phyloP scores from a whole-genome alignment of 1,140 invertebrate genomes.

The Orius laevigatus region DNA sequence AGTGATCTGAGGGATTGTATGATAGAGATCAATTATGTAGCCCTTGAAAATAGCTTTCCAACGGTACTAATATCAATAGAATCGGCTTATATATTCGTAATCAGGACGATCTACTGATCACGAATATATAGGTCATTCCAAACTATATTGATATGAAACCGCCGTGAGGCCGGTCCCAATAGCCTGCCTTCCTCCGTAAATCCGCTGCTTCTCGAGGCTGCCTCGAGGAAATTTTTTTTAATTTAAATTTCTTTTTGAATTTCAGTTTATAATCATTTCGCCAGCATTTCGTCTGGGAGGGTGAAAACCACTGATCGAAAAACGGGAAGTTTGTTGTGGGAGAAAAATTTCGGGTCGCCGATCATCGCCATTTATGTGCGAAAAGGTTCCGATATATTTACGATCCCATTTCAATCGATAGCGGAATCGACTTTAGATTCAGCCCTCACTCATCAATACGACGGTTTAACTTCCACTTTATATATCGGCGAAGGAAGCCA shows the following conservation, averaged over 20 bases:
- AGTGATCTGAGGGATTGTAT: too few species aligned
- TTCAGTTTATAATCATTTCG: conserved; percentile 70
- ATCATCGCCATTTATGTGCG: conserved; percentile 80
- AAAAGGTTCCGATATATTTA: conserved; percentile 58
- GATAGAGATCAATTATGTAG: too few species aligned
- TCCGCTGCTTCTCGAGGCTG: too few species aligned
- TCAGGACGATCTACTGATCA: too few species aligned
- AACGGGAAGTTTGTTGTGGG: conserved; percentile 66
- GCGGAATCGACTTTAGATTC: conserved; percentile 35
- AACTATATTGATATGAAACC: too few species aligned
- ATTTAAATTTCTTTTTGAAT: conserved; percentile 14
- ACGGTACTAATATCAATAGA: too few species aligned
- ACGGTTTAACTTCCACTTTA: conserved; percentile 60
- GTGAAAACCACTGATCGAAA: conserved; percentile 61
- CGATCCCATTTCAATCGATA: conserved; percentile 79
- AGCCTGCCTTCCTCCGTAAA: too few species aligned
- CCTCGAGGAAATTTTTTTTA: conserved; percentile 14
- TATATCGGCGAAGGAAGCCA: conserved; percentile 83
- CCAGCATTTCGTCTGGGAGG: conserved; percentile 73
- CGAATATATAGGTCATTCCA: too few species aligned
- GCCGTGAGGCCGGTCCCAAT: too few species aligned
- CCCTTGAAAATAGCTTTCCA: too few species aligned
- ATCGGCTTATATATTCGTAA: too few species aligned
- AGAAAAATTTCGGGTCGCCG: conserved; percentile 70
- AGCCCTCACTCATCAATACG: conserved; percentile 4